These are phyloP conservation scores for Phaetusa simplex DNA, from an alignment of 2,113 vertebrate genomes.

Conservation along the genomic window DNA sequence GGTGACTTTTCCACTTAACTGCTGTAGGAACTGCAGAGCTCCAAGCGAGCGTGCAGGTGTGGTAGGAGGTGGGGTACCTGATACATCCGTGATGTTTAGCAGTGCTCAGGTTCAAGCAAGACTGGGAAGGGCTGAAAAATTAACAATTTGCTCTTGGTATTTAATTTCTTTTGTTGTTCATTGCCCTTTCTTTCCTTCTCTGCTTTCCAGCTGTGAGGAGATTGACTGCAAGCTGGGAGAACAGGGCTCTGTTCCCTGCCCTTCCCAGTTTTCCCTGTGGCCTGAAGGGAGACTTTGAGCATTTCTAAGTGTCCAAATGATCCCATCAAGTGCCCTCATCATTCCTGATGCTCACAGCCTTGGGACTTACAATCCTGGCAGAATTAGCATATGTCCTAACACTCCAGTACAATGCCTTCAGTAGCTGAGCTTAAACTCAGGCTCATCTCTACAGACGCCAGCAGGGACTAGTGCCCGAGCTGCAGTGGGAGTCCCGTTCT, in stretches of 20 bases:
- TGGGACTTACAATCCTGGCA: not conserved
- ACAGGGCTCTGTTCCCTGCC: not conserved
- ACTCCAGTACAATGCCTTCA: not conserved
- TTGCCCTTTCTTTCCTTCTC: not conserved
- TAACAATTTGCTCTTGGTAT: not conserved
- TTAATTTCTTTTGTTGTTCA: not conserved
- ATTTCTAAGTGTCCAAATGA: not conserved
- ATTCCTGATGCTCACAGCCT: not conserved
- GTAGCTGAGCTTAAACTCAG: not conserved
- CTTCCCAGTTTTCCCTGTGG: not conserved
- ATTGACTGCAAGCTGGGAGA: not conserved
- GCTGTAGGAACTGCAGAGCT: not conserved
- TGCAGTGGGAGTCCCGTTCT: not conserved
- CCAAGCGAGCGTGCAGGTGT: accelerated
- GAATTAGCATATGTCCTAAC: not conserved
- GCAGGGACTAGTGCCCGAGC: not conserved
- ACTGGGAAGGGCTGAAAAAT: not conserved
- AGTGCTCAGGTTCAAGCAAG: not conserved
- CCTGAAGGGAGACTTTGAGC: not conserved
- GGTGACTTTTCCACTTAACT: not conserved
- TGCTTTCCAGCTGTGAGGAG: not conserved
- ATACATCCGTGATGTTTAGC: not conserved
- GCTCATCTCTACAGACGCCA: not conserved
- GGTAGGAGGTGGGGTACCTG: not conserved
- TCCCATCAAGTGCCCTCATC: not conserved